A percentile compares a stretch with the other conserved stretches of the same genome.
phyloP scores from a whole-genome alignment of 2,888 invertebrate species.

The Apantesis nais region DNA sequence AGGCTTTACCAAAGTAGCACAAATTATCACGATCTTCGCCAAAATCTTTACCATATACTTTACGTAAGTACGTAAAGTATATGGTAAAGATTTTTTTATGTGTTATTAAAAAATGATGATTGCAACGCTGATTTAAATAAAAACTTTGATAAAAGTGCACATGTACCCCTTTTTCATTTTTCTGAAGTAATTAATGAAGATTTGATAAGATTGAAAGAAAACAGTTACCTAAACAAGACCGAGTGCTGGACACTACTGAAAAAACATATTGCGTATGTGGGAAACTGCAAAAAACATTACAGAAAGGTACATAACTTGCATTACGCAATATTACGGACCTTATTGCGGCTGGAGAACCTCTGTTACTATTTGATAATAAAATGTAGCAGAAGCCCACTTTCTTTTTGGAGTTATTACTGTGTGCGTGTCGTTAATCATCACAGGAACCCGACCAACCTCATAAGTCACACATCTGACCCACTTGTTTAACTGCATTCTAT shows the following conservation, averaged over 20 bases:
- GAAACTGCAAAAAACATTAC: background rate
- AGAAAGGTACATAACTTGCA: background rate
- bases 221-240: background rate
- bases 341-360: background rate
- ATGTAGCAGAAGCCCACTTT: background rate
- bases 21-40: too few relatives aligned
- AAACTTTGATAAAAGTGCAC: too few relatives aligned
- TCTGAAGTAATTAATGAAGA: background rate
- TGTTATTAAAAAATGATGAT: too few relatives aligned
- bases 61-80: too few relatives aligned
- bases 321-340: background rate
- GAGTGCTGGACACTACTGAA: too few relatives aligned
- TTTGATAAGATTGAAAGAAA: background rate
- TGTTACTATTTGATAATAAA: background rate
- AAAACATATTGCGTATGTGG: background rate
- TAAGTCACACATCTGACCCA: conserved; percentile 18
- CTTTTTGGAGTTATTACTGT: background rate
- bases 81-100: too few relatives aligned
- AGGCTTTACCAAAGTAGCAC: too few relatives aligned
- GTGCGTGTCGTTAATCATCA: conserved; percentile 12
- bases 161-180: background rate
- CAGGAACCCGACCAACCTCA: conserved; percentile 7
- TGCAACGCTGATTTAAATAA: too few relatives aligned
- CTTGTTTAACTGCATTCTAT: conserved; percentile 24
- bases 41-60: too few relatives aligned